phyloP scores from a whole-genome alignment of 2,113 vertebrate genomes.

The Turdus rufiventris region DNA sequence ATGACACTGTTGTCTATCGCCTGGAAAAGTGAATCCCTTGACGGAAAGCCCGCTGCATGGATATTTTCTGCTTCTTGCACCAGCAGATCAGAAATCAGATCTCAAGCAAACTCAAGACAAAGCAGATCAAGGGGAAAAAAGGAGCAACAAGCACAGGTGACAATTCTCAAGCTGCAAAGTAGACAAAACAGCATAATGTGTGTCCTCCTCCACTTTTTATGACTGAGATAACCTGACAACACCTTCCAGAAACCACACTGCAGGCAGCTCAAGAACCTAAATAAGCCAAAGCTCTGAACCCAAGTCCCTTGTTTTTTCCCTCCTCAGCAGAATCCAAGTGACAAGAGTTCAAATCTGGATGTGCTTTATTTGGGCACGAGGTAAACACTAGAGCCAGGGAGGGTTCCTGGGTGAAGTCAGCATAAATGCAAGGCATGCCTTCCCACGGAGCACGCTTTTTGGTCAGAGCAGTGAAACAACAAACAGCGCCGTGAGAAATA shows the following conservation, averaged over 20 bases:
- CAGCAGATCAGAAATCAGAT: background rate
- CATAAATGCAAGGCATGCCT: slow-evolving; percentile 53
- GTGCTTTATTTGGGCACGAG: slow-evolving; percentile 23
- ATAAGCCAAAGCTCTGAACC: background rate
- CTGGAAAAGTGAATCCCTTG: background rate
- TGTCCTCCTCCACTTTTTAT: background rate
- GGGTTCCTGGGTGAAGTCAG: slow-evolving; percentile 52
- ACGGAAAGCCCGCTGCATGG: background rate
- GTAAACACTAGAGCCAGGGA: slow-evolving; percentile 49
- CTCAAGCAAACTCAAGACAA: background rate
- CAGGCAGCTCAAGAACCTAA: background rate
- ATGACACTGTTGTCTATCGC: background rate
- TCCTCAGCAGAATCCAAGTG: slow-evolving; percentile 6
- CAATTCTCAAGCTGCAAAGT: background rate
- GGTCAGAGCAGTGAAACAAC: slow-evolving; percentile 31
- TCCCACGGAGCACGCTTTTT: slow-evolving; percentile 17
- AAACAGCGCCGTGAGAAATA: slow-evolving; percentile 42
- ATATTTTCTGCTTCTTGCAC: background rate
- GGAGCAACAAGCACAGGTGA: background rate
- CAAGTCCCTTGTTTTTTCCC: background rate
- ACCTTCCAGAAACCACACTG: background rate
- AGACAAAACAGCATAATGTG: background rate
- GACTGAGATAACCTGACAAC: background rate
- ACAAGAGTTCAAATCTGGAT: slow-evolving; percentile 60
- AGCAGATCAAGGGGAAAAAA: background rate